Evolutionary conservation across 1,140 invertebrate genomes (phyloP), one percentile per base, ranked within the genome.

Genomic region (Microplitis mediator): DNA sequence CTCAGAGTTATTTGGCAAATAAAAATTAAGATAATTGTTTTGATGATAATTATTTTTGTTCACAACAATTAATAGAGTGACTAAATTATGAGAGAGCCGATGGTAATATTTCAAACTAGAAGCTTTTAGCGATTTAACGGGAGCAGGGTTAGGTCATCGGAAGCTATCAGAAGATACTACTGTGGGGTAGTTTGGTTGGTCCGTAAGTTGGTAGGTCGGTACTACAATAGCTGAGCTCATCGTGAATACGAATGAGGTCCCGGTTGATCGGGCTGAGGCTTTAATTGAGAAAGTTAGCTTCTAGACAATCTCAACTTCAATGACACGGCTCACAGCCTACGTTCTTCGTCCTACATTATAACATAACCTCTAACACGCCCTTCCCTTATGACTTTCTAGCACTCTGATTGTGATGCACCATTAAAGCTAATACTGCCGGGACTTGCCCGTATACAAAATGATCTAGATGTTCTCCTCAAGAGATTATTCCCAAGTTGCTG

Each of bases 281-380:
- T 75, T 80, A 79, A 80, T 80, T 80, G 79, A 80, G 79, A 80
- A 80, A 80, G 77, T 80, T 80, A 60, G 36, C 68, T 66, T 62
- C 68, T 35, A 63, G 56, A 23, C 56, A 45, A 45, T 50, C 51
- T 64, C 52, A n/a, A 66, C 64, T 23, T 34, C 1, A 35, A 64
- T 45, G 36, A 50, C 62, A 64, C 62, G 31, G 60, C 32, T 32
- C 14, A 62, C 32, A 62, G 39, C 34, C 36, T 64, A 16, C 36
- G n/a, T 50, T 14, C 62, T 58, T 23, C 14, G 14, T 9, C 9
- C 16, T 4, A 11, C 56, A 9, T 23, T 58, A 32, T 45, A 45
- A 31, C 31, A 23, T 23, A 23, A 23, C 23, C 23, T 23, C 23
- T 23, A 23, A 23, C 23, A 23, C 23, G 23, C 23, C 23, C 23